These are phyloP conservation scores for Gobio gobio DNA, from an alignment of 2,113 vertebrate genomes.

Conservation along the genomic window DNA sequence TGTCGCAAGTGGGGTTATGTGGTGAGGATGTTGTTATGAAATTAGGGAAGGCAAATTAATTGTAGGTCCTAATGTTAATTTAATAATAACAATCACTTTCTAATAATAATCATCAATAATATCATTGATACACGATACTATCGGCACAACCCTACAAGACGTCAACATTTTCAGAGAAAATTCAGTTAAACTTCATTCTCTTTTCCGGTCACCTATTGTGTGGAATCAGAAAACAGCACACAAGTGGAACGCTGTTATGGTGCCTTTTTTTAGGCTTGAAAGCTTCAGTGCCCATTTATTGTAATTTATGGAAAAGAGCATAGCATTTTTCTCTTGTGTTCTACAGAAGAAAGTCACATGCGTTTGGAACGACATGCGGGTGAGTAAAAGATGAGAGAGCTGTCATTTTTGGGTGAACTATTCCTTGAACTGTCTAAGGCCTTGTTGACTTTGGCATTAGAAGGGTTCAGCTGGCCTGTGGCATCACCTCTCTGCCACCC, in stretches of 20 bases:
- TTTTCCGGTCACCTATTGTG: background rate
- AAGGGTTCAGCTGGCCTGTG: constrained; percentile 37
- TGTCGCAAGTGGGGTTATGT: no score
- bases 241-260: background rate
- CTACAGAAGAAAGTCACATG: background rate
- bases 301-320: background rate
- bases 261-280: background rate
- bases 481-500: constrained; percentile 9
- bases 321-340: background rate
- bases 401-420: background rate
- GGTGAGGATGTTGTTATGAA: no score
- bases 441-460: constrained; percentile 45
- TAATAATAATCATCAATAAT: no score
- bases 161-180: background rate
- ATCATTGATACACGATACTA: no score
- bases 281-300: background rate
- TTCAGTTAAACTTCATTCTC: background rate
- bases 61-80: no score
- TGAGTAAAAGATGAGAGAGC: background rate
- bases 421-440: constrained; percentile 13
- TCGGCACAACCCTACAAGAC: no score
- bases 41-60: no score
- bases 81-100: no score
- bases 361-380: background rate
- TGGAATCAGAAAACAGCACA: background rate